Evolutionary conservation across 2,888 invertebrate genomes (phyloP), one percentile per base, ranked within the genome.

Genomic region (Dinocampus coccinellae): DNA sequence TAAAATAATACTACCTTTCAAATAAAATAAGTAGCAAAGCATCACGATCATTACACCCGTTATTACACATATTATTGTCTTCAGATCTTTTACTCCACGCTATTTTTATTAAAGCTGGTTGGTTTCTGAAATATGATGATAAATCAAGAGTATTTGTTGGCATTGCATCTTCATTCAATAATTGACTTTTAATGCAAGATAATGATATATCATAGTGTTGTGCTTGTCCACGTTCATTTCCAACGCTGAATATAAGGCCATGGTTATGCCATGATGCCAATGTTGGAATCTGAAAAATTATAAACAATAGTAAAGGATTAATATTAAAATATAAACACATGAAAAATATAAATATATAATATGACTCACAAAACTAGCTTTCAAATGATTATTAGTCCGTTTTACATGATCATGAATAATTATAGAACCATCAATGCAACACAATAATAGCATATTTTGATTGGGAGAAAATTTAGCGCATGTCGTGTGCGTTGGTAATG

Each of bases 361-460:
- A 55, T 26, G 26, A 90, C 92, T 91, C 88, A 96, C 96, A 89
- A 97, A 94, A 69, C 94, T 92, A 69, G 94, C 92, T 86, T 94
- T 93, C 3, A 93, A 91, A 20, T 93, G 91, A 83, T 92, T 92
- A 4, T 94, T 95, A 0, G 93, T 90, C 58, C 95, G 94, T 75
- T 92, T 91, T 29, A 90, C 89, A 72, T 93, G 90, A 88, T 97
- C 95, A 79, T 95, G 91, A 26, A 97, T 88, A 52, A 94, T 94
- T 74, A 97, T 88, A 2, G 95, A 93, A 4, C 95, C 94, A 88
- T 97, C 96, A 62, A 95, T 93, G 82, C 96, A 96, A 9, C 95
- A 95, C 57, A 95, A 87, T 29, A 97, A 88, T 9, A 97, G 88
- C 79, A 93, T 92, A 80, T 93, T 92, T 85, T 93, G 93, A 82